Conservation (phyloP, 2,888 invertebrate genomes). For the Gerosis bhagava region DNA sequence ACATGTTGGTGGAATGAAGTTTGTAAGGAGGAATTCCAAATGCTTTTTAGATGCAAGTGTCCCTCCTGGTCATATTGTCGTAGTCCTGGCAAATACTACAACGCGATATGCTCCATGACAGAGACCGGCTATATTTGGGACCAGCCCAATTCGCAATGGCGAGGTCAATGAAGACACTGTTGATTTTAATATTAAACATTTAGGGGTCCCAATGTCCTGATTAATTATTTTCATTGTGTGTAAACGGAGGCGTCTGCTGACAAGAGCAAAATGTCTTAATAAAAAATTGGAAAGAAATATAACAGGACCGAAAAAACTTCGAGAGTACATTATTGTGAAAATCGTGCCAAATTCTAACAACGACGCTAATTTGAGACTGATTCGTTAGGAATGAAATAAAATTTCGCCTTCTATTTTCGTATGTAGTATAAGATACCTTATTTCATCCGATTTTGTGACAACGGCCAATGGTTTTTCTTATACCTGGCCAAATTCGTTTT, state of each 20-base stretch:
- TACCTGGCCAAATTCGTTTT: conserved; percentile 50
- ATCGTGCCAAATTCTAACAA: conserved; percentile 61
- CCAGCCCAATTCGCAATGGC: conserved; percentile 84
- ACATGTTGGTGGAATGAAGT: conserved; percentile 97
- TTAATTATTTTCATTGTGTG: too few species aligned
- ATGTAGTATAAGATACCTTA: conserved; percentile 49
- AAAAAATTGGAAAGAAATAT: conserved; percentile 9
- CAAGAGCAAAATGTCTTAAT: conserved; percentile 4
- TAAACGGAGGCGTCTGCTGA: conserved; percentile 14
- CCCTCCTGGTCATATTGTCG: conserved; percentile 95
- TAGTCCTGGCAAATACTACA: conserved; percentile 94
- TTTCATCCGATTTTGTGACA: conserved; percentile 23
- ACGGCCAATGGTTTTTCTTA: conserved; percentile 36
- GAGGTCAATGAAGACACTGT: conserved; percentile 51
- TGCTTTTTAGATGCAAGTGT: conserved; percentile 92
- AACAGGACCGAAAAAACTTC: conserved; percentile 22
- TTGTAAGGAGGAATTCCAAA: conserved; percentile 96
- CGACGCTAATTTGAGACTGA: conserved; percentile 65
- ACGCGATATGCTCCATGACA: conserved; percentile 95
- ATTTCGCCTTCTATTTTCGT: conserved; percentile 74
- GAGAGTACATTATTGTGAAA: too few species aligned
- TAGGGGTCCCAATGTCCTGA: conserved; percentile 18
- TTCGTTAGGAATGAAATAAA: conserved; percentile 61
- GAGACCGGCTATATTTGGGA: conserved; percentile 96
- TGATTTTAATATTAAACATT: conserved; percentile 6